Evolutionary conservation across 2,113 vertebrate species (phyloP).

Genomic region (Onychostruthus taczanowskii): DNA sequence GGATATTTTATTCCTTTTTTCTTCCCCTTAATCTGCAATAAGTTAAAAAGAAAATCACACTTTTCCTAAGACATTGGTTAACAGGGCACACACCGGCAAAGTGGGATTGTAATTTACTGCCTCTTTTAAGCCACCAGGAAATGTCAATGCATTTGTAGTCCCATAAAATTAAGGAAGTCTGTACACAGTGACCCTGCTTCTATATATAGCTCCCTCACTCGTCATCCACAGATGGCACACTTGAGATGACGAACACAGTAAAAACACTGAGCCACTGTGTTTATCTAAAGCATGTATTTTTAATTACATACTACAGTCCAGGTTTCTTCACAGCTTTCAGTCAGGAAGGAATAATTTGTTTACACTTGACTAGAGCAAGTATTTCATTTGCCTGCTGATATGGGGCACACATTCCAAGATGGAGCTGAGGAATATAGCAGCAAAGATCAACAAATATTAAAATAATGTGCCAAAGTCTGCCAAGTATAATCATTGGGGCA

Average conservation of each 20-base stretch:
- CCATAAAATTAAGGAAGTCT: neutral
- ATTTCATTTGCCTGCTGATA: neutral
- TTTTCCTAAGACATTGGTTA: neutral
- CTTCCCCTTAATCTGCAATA: neutral
- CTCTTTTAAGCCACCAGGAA: neutral
- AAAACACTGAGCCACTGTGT: neutral
- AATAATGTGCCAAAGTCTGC: neutral
- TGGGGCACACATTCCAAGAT: neutral
- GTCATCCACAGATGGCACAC: neutral
- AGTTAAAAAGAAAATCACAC: neutral
- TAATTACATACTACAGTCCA: neutral
- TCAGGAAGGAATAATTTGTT: neutral
- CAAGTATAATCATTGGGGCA: neutral
- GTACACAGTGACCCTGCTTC: neutral
- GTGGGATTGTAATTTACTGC: neutral
- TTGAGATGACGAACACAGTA: neutral
- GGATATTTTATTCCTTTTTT: neutral
- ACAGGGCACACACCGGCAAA: neutral
- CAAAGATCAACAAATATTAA: neutral
- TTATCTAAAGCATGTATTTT: slow-evolving; percentile 10
- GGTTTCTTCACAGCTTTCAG: neutral
- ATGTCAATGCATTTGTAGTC: neutral
- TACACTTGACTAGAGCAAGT: neutral
- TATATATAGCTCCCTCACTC: neutral
- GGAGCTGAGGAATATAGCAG: neutral